Conservation (phyloP, 2,113 vertebrate species). For the Probosciger aterrimus region DNA sequence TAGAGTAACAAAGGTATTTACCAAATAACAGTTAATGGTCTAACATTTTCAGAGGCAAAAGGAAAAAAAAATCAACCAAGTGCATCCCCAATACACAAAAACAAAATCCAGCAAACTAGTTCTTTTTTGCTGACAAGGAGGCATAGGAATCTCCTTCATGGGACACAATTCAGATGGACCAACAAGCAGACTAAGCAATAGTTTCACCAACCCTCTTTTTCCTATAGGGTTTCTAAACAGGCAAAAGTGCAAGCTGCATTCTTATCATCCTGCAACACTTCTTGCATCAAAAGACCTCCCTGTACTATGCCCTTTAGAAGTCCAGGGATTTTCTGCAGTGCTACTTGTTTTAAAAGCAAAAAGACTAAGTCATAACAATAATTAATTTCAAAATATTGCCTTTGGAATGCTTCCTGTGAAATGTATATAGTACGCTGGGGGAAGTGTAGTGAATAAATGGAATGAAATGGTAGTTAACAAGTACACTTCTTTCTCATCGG, state of each 20-base stretch:
- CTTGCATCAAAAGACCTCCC: neutral
- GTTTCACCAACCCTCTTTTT: neutral
- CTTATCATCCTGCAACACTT: neutral
- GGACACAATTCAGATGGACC: neutral
- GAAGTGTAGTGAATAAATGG: neutral
- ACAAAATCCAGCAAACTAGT: neutral
- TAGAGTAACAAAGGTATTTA: neutral
- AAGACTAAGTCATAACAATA: neutral
- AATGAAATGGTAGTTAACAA: constrained; percentile 15
- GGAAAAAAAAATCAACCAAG: neutral
- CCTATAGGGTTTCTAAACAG: neutral
- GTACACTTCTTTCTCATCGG: neutral
- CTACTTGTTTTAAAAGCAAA: neutral
- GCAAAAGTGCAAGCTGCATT: neutral
- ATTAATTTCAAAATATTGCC: constrained; percentile 9
- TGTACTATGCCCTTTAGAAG: neutral
- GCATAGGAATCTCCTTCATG: neutral
- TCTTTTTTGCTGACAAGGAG: neutral
- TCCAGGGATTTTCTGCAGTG: neutral
- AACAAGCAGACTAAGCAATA: neutral
- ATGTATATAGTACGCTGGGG: neutral
- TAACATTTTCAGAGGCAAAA: neutral
- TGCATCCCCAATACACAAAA: neutral
- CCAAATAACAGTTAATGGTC: neutral
- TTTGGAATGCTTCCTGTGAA: neutral